Evolutionary conservation across 1,140 invertebrate species (phyloP).

Genomic region (Philotrypesis tridentata): DNA sequence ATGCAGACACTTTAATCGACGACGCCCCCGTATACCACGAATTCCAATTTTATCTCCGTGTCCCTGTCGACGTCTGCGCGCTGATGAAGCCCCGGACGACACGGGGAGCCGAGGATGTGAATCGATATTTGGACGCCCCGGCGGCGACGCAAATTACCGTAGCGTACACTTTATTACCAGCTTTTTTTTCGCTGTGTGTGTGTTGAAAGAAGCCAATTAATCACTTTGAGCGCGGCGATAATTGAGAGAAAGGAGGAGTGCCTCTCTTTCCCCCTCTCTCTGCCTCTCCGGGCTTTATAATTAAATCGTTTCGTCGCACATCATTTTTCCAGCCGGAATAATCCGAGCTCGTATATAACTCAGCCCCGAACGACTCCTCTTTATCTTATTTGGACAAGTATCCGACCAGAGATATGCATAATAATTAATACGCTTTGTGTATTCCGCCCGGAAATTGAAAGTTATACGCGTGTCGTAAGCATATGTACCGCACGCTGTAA

Average conservation of each 20-base stretch:
- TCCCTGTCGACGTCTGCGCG: not conserved
- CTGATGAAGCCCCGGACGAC: not conserved
- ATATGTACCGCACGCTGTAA: not conserved
- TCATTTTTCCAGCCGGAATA: not conserved
- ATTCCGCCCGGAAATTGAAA: not conserved
- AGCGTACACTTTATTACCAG: slow-evolving; percentile 26
- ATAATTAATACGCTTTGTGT: not conserved
- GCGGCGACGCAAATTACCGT: slow-evolving; percentile 38
- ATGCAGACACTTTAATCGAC: not conserved
- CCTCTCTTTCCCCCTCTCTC: not conserved
- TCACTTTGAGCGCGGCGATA: not conserved
- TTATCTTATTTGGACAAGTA: not conserved
- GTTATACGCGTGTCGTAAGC: not conserved
- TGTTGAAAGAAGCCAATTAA: not conserved
- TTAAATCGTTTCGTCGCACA: not conserved
- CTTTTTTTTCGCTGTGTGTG: not conserved
- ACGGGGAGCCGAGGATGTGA: slow-evolving; percentile 43
- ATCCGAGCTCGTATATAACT: not conserved
- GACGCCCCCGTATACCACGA: not conserved
- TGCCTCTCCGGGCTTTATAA: too few relatives aligned
- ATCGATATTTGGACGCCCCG: not conserved
- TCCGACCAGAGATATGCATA: too few relatives aligned
- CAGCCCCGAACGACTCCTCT: not conserved
- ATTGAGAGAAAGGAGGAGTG: slow-evolving; percentile 11
- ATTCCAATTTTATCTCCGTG: not conserved